These are phyloP conservation scores for Ephialtes manifestator DNA, from an alignment of 2,888 invertebrate species.

Conservation along the genomic window DNA sequence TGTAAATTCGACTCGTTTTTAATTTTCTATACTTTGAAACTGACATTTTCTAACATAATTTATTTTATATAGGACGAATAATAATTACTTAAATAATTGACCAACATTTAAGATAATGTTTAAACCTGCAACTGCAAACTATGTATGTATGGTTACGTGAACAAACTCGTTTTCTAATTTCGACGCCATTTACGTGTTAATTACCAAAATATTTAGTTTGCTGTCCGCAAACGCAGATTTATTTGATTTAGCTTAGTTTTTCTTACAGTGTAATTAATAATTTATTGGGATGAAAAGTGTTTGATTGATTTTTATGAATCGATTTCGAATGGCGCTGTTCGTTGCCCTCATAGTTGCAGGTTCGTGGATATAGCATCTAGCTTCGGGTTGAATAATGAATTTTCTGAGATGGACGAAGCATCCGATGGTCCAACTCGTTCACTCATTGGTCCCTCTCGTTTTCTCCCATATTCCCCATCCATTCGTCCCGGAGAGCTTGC, in stretches of 20 bases:
- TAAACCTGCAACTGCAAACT: too few relatives aligned
- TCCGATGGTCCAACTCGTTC: constrained; percentile 64
- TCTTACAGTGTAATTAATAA: background rate
- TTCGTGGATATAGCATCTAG: background rate
- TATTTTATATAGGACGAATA: too few relatives aligned
- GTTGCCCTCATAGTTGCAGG: background rate
- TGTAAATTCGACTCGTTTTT: background rate
- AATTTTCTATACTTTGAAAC: background rate
- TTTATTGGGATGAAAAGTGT: background rate
- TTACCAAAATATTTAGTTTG: too few relatives aligned
- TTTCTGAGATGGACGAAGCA: constrained; percentile 64
- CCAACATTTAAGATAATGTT: too few relatives aligned
- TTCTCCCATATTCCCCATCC: constrained; percentile 48
- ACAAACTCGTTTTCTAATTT: too few relatives aligned
- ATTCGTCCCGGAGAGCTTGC: constrained; percentile 68
- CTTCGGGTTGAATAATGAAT: constrained; percentile 61
- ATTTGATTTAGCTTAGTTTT: too few relatives aligned
- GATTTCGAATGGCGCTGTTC: background rate
- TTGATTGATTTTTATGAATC: background rate
- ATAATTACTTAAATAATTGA: too few relatives aligned
- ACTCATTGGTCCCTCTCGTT: constrained; percentile 32
- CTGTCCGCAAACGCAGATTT: too few relatives aligned
- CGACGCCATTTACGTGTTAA: too few relatives aligned
- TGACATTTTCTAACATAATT: background rate
- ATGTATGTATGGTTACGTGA: too few relatives aligned